phyloP scores from a whole-genome alignment of 2,797 vertebrate species.

The Danio albolineatus region DNA sequence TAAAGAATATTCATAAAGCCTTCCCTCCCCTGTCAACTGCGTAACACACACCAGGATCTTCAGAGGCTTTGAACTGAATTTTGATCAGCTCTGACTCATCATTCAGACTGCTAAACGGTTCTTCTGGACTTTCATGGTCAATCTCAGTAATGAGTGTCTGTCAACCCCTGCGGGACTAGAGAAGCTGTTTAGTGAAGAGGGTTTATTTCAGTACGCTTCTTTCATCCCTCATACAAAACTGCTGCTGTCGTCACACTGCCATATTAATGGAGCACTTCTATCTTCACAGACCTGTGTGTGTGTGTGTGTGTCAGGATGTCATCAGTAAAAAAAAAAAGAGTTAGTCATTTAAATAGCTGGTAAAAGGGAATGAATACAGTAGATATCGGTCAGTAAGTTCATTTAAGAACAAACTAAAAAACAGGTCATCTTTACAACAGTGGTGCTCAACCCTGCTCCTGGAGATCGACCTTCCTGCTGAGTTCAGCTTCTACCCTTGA shows the following conservation, averaged over 20 bases:
- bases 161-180: background rate
- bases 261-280: conserved; percentile 17
- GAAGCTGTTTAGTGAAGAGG: background rate
- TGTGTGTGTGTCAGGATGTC: background rate
- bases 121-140: background rate
- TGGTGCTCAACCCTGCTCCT: no score
- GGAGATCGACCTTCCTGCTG: no score
- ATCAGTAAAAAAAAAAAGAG: background rate
- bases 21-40: conserved; percentile 17
- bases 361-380: background rate
- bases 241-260: background rate
- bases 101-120: background rate
- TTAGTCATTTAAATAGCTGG: background rate
- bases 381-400: background rate
- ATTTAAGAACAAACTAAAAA: background rate
- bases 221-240: conserved; percentile 22
- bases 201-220: background rate
- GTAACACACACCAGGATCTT: background rate
- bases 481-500: no score
- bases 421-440: background rate
- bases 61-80: background rate
- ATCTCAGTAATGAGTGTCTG: background rate
- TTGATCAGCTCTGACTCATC: conserved; percentile 10
- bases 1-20: background rate
- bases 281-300: background rate